These are phyloP conservation scores for Plutella xylostella DNA, from an alignment of 2,888 invertebrate species.

Conservation along the genomic window DNA sequence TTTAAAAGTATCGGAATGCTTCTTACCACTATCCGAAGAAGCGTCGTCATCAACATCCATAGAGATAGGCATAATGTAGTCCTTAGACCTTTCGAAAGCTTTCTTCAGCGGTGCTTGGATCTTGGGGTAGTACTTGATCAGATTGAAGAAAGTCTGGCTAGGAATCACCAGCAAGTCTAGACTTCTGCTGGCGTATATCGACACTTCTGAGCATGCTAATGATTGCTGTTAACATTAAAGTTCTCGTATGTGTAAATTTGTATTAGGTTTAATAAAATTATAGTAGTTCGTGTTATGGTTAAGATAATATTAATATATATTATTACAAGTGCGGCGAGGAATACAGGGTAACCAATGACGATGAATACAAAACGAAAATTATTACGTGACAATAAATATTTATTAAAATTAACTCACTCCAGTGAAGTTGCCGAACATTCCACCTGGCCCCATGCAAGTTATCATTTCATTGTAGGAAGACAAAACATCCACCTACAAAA, in stretches of 20 bases:
- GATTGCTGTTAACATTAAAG: conserved; percentile 47
- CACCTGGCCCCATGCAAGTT: conserved; percentile 64
- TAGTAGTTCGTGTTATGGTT: too few relatives aligned
- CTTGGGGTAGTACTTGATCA: conserved; percentile 56
- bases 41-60: conserved; percentile 26
- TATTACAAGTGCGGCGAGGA: too few relatives aligned
- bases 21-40: background rate
- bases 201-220: conserved; percentile 46
- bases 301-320: too few relatives aligned
- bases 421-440: conserved; percentile 63
- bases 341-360: too few relatives aligned
- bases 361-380: too few relatives aligned
- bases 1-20: too few relatives aligned
- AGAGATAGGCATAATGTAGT: conserved; percentile 55
- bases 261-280: too few relatives aligned
- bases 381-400: too few relatives aligned
- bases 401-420: conserved; percentile 30
- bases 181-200: conserved; percentile 56
- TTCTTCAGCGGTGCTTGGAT: conserved; percentile 49
- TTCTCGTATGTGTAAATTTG: too few relatives aligned
- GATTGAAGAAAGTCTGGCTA: conserved; percentile 51
- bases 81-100: conserved; percentile 49
- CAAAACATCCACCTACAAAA: conserved; percentile 51
- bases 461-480: conserved; percentile 63
- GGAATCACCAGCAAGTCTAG: conserved; percentile 51